Conservation (phyloP, 1,140 invertebrate species). For the Pissodes strobi region DNA sequence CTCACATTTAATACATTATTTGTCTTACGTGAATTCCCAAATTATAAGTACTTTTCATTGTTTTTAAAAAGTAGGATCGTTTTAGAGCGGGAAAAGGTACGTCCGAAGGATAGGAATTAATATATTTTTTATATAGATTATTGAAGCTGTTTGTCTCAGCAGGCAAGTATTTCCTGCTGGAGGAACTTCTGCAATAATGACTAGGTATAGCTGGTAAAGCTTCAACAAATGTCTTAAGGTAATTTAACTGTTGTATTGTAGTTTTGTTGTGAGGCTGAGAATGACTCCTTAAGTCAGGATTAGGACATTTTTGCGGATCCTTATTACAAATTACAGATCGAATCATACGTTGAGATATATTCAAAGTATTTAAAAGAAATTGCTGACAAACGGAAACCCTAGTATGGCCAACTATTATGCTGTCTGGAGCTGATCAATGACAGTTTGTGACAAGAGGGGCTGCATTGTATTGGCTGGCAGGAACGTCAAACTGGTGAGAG, state of each 20-base stretch:
- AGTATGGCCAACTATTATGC: background rate
- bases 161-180: background rate
- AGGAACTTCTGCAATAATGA: background rate
- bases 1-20: background rate
- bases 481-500: too few species aligned
- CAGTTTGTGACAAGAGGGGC: too few species aligned
- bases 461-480: too few species aligned
- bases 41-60: background rate
- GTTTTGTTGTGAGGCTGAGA: background rate
- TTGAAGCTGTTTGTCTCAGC: background rate
- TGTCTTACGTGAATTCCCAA: background rate
- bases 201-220: background rate
- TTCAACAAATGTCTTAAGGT: background rate
- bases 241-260: background rate
- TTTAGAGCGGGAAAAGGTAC: background rate
- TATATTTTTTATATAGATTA: background rate
- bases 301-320: background rate
- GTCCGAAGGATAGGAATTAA: background rate
- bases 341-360: background rate
- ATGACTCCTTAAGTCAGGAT: background rate
- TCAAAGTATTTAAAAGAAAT: conserved; percentile 5
- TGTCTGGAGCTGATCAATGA: background rate
- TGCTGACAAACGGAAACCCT: background rate
- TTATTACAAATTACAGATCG: background rate
- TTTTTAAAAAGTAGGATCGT: background rate